These are phyloP conservation scores for Amaurobius ferox DNA, from an alignment of 2,888 invertebrate genomes.

Conservation along the genomic window DNA sequence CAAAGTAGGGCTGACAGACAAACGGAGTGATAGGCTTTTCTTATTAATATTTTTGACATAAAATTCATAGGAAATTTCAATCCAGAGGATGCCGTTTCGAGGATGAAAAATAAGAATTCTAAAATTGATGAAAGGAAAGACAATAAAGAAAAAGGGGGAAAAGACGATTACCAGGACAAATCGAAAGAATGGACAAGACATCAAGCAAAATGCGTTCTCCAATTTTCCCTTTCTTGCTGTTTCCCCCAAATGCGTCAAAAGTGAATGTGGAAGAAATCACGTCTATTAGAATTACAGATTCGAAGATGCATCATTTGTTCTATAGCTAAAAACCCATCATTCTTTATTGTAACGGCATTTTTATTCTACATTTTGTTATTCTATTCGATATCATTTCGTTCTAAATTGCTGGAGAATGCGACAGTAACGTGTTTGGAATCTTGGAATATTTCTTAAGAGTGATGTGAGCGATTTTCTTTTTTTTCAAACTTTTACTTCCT, in stretches of 20 bases:
- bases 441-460: too few species aligned
- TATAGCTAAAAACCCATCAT: background rate
- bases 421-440: background rate
- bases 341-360: background rate
- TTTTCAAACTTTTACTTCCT: too few species aligned
- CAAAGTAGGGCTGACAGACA: too few species aligned
- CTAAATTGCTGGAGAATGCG: background rate
- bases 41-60: too few species aligned
- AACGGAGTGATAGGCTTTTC: too few species aligned
- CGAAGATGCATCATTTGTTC: constrained; percentile 6
- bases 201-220: constrained; percentile 16
- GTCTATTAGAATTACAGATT: constrained; percentile 14
- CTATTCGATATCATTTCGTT: constrained; percentile 1
- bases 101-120: too few species aligned
- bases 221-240: background rate
- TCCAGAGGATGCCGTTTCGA: too few species aligned
- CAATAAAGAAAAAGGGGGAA: background rate
- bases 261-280: background rate
- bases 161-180: background rate
- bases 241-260: background rate
- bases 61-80: too few species aligned
- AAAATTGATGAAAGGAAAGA: background rate
- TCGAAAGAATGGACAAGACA: background rate
- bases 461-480: too few species aligned
- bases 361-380: background rate